These are phyloP conservation scores for Latrodectus elegans DNA, from an alignment of 2,888 invertebrate species.

Conservation along the genomic window DNA sequence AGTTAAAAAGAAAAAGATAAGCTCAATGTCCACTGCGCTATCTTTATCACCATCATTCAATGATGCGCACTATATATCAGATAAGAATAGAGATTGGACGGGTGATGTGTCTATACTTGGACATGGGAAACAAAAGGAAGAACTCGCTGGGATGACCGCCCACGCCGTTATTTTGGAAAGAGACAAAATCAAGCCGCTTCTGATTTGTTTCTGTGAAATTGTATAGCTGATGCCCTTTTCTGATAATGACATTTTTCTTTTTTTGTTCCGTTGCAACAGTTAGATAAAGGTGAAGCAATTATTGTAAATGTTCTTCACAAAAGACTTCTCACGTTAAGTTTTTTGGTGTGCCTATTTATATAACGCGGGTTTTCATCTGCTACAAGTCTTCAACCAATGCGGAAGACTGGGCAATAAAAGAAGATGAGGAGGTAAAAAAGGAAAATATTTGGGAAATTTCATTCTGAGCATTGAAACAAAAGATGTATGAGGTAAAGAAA, in stretches of 20 bases:
- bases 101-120: background rate
- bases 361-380: background rate
- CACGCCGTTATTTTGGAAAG: too few species aligned
- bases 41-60: too few species aligned
- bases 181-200: too few species aligned
- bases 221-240: constrained; percentile 21
- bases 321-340: background rate
- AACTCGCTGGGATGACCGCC: too few species aligned
- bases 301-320: background rate
- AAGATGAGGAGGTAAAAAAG: background rate
- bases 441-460: background rate
- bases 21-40: too few species aligned
- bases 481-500: too few species aligned
- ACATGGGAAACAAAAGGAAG: background rate
- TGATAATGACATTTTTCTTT: constrained; percentile 8
- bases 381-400: background rate
- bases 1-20: too few species aligned
- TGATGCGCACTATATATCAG: too few species aligned
- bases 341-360: background rate
- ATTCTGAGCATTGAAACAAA: background rate
- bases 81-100: too few species aligned
- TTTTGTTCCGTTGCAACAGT: background rate
- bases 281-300: background rate
- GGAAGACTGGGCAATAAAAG: background rate
- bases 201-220: background rate